Conservation (phyloP, 2,113 vertebrate genomes). For the Choloepus hoffmanni region DNA sequence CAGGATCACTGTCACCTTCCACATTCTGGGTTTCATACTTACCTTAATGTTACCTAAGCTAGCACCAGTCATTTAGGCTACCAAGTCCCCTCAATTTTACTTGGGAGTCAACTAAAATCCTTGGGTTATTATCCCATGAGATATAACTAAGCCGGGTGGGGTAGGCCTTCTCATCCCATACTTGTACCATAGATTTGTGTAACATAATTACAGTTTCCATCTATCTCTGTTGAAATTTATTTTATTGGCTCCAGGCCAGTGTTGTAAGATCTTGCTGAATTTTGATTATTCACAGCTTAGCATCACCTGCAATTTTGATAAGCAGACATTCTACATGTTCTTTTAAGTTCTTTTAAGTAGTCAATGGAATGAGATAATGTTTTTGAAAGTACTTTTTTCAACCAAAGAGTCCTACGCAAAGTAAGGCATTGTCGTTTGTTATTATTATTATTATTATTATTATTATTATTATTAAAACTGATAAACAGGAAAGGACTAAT, state of each 20-base stretch:
- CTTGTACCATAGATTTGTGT: neutral
- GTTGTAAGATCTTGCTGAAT: neutral
- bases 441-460: neutral
- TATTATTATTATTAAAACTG: neutral
- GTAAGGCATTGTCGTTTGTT: neutral
- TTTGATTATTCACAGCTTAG: neutral
- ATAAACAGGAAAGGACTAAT: neutral
- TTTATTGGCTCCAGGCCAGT: neutral
- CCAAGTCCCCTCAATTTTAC: neutral
- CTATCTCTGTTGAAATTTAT: slow-evolving; percentile 2
- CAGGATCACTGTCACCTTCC: neutral
- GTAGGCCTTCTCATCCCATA: neutral
- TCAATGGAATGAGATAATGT: neutral
- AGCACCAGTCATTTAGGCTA: neutral
- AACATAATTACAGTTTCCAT: neutral
- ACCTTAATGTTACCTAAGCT: neutral
- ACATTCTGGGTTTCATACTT: neutral
- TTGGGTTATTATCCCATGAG: neutral
- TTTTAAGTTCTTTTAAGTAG: neutral
- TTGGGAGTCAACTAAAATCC: neutral
- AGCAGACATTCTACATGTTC: neutral
- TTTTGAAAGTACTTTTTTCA: slow-evolving; percentile 31
- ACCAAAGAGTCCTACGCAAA: neutral
- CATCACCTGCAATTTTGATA: slow-evolving; percentile 5
- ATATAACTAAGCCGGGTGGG: neutral